phyloP scores from a whole-genome alignment of 2,888 invertebrate genomes.

The Thysanoteuthis rhombus region DNA sequence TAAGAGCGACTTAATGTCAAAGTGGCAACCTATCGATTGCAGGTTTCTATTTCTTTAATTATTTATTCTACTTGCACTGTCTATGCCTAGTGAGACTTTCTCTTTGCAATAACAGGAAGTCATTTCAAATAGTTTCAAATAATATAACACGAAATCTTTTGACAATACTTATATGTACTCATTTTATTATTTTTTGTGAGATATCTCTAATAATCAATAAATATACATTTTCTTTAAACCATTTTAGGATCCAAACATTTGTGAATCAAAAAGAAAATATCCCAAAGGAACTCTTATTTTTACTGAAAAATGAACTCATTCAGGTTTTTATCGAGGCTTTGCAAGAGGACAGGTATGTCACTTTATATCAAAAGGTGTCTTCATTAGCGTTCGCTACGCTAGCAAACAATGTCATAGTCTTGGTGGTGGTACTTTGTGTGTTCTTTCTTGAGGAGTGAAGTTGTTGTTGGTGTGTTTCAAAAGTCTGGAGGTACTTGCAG shows the following conservation, averaged over 20 bases:
- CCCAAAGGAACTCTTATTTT: conserved; percentile 49
- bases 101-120: too few species aligned
- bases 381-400: not conserved
- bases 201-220: not conserved
- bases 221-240: not conserved
- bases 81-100: too few species aligned
- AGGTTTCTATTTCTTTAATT: too few species aligned
- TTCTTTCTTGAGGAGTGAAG: not conserved
- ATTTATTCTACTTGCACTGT: too few species aligned
- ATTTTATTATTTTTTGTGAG: not conserved
- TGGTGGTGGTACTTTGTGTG: not conserved
- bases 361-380: not conserved
- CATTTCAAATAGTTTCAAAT: too few species aligned
- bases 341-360: conserved; percentile 59
- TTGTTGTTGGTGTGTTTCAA: not conserved
- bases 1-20: too few species aligned
- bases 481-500: not conserved
- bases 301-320: conserved; percentile 55
- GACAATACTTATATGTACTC: not conserved
- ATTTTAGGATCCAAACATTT: not conserved
- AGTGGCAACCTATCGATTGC: too few species aligned
- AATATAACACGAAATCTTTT: not conserved
- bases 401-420: too few species aligned
- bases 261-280: conserved; percentile 19
- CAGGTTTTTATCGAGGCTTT: conserved; percentile 57